Conservation (phyloP, 1,140 invertebrate species). For the Archegozetes longisetosus region DNA sequence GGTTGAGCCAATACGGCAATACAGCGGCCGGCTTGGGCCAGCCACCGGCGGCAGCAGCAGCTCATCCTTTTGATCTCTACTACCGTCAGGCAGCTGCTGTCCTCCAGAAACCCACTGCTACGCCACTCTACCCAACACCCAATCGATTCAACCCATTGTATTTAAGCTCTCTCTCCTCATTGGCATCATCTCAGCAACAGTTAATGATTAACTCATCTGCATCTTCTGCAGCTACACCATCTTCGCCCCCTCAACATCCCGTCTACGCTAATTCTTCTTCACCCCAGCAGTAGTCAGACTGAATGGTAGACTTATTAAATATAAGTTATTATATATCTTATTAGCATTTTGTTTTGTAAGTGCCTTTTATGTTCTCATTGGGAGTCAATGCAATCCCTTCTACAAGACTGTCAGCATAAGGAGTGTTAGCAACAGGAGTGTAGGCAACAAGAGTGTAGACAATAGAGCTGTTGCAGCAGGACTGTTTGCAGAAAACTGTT, state of each 20-base stretch:
- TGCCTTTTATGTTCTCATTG: too few relatives aligned
- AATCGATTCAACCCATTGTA: conserved; percentile 2
- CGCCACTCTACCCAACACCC: background rate
- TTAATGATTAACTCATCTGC: background rate
- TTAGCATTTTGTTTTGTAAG: too few relatives aligned
- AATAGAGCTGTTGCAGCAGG: too few relatives aligned
- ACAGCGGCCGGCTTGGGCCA: conserved; percentile 30
- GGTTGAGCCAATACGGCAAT: conserved; percentile 37
- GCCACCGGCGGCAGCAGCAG: conserved; percentile 32
- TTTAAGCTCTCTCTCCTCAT: background rate
- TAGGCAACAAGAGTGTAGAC: too few relatives aligned
- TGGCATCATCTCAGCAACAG: background rate
- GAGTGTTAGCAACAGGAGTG: too few relatives aligned
- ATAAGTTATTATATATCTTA: too few relatives aligned
- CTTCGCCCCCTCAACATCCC: background rate
- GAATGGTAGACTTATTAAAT: too few relatives aligned
- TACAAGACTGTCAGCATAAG: too few relatives aligned
- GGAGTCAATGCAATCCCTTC: too few relatives aligned
- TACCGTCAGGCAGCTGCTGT: conserved; percentile 57
- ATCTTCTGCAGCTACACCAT: background rate
- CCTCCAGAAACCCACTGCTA: conserved; percentile 47
- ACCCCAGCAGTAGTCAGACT: too few relatives aligned
- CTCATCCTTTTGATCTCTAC: conserved; percentile 45
- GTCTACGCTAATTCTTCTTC: too few relatives aligned
- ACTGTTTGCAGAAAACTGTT: too few relatives aligned